Base-by-base conservation (phyloP, 64 coral and sea anemone species). In the Actinia equina region DNA sequence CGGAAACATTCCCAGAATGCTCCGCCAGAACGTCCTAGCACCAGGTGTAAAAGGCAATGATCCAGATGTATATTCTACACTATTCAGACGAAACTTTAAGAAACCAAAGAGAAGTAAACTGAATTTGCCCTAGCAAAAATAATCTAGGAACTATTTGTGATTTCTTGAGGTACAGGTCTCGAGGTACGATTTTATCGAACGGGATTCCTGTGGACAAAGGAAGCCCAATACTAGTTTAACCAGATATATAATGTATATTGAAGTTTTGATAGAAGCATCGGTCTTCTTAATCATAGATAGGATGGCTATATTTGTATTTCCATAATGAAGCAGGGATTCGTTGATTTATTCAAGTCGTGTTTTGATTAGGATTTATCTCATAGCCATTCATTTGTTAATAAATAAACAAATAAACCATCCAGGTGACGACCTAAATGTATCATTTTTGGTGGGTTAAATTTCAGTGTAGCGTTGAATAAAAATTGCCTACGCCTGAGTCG, bases 11-110 rank as follows among this genome's bases (percentile, higher is more conserved):
- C 94, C 94, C 65, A 92, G 92, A 26, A 71, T 96, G 42, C 61
- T 96, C 13, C 85, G 88, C 58, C 43, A 90, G 11, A 93, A 96
- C 45, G 94, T 96, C 27, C 55, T 96, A 20, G 77, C 67, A 62
- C 94, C 94, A 2, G 94, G 94, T n/a, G 86, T 84, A 1, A 77
- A 46, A 3, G 94, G 94, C 7, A 80, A 88, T 67, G 91, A 93
- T 58, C 91, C 91, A 7, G 94, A 96, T 86, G 94, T 96, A 15
- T 96, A 96, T 60, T 93, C 94, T 7, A 96, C 94, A 25, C 86
- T 96, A 52, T 96, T 96, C 62, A 82, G 88, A 51, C 65, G 94
- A 19, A 87, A 96, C n/a, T 96, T 93, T 52, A 42, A 87, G 22
- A 42, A 87, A 65, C 56, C 43, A 22, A 87, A 82, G 22, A 42